Percentiles rank a stretch among this genome's conserved stretches.
These are phyloP conservation scores for Engystomops pustulosus DNA, from an alignment of 2,113 vertebrate species.

Conservation along the genomic window DNA sequence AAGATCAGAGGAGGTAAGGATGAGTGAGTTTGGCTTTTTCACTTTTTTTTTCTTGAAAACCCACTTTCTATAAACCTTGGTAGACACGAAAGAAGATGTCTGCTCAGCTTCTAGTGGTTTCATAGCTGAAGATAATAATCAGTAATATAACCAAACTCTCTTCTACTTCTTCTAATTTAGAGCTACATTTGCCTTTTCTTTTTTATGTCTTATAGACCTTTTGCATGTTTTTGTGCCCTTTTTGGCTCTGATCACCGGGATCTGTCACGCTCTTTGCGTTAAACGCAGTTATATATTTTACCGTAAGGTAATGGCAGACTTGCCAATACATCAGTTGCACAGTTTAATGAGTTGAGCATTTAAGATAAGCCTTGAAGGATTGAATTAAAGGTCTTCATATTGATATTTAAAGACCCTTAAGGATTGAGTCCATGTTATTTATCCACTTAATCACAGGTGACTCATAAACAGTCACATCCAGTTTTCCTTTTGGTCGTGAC, in stretches of 20 bases:
- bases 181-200: too few species aligned
- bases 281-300: constrained; percentile 52
- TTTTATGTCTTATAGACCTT: too few species aligned
- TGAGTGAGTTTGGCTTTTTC: too few species aligned
- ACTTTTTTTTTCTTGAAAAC: too few species aligned
- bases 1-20: too few species aligned
- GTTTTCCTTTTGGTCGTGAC: constrained; percentile 2
- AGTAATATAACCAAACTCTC: too few species aligned
- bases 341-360: constrained; percentile 57
- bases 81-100: neutral
- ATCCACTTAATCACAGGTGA: constrained; percentile 52
- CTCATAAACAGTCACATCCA: constrained; percentile 36
- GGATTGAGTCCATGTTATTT: constrained; percentile 52
- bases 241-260: neutral
- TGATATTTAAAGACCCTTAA: constrained; percentile 56
- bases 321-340: constrained; percentile 34
- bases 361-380: constrained; percentile 56
- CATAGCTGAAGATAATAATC: neutral
- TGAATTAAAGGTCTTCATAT: constrained; percentile 58
- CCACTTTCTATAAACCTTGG: neutral
- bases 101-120: neutral
- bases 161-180: too few species aligned
- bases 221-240: neutral
- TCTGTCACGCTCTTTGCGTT: constrained; percentile 29
- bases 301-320: constrained; percentile 43